These are phyloP conservation scores for Brachyopa scutellaris DNA, from an alignment of 2,888 invertebrate genomes.

Conservation along the genomic window DNA sequence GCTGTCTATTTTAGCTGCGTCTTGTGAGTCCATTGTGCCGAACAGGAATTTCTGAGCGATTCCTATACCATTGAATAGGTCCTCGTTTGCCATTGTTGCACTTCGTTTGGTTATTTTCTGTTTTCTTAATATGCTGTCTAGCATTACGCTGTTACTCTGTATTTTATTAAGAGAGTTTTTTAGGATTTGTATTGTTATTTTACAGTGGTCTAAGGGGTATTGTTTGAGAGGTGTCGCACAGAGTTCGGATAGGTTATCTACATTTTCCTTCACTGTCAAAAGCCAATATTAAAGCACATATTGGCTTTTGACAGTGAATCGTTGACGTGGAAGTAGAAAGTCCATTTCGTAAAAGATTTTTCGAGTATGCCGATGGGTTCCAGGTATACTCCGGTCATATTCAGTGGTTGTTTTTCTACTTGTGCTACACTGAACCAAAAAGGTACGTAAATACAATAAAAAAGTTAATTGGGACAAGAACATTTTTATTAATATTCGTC, in stretches of 20 bases:
- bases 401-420: neutral
- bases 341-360: neutral
- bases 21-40: constrained; percentile 1
- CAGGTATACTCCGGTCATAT: neutral
- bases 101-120: neutral
- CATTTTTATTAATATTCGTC: too few species aligned
- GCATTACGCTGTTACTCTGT: neutral
- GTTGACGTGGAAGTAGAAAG: neutral
- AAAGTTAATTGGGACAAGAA: too few species aligned
- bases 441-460: too few species aligned
- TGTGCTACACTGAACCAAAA: too few species aligned
- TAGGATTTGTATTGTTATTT: too few species aligned
- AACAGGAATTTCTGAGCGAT: constrained; percentile 7
- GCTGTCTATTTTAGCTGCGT: constrained; percentile 1
- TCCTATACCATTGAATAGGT: constrained; percentile 15
- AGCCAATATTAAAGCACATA: neutral
- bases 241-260: neutral
- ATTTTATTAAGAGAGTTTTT: constrained; percentile 5
- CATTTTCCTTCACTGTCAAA: neutral
- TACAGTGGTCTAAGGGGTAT: neutral
- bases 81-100: neutral
- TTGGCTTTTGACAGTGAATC: neutral
- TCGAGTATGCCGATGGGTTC: neutral
- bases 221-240: neutral
- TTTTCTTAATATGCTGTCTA: constrained; percentile 14